Evolutionary conservation across 1,140 invertebrate species (phyloP).

Genomic region (Chrysomallon squamiferum): DNA sequence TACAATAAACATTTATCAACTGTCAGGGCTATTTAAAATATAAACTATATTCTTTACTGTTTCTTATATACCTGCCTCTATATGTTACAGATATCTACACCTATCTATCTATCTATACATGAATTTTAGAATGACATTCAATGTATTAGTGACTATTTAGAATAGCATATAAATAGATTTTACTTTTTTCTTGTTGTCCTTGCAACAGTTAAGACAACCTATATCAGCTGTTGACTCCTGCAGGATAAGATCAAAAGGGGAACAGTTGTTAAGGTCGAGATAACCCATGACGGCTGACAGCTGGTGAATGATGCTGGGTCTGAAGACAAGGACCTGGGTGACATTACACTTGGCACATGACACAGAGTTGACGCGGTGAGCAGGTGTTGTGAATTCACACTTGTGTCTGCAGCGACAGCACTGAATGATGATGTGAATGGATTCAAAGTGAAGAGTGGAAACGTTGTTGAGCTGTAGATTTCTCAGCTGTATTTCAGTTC

Average conservation of each 20-base stretch:
- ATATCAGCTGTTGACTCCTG: constrained; percentile 47
- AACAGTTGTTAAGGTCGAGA: constrained; percentile 58
- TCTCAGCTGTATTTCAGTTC: constrained; percentile 53
- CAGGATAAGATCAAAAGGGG: constrained; percentile 57
- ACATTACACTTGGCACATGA: constrained; percentile 55
- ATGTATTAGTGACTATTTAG: too few species aligned
- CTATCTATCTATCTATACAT: too few species aligned
- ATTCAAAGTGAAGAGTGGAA: constrained; percentile 46
- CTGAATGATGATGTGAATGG: constrained; percentile 44
- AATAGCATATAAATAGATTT: too few species aligned
- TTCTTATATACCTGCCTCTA: too few species aligned
- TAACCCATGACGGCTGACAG: constrained; percentile 57
- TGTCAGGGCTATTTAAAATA: too few species aligned
- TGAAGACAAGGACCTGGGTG: constrained; percentile 45
- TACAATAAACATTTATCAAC: neutral
- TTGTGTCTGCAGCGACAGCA: constrained; percentile 60
- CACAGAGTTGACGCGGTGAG: constrained; percentile 39
- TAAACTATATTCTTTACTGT: too few species aligned
- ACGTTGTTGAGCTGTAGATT: constrained; percentile 52
- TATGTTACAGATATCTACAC: too few species aligned
- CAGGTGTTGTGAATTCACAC: constrained; percentile 41
- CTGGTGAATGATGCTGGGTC: constrained; percentile 54
- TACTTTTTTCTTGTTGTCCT: constrained; percentile 52
- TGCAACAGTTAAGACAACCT: constrained; percentile 56
- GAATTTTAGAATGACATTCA: too few species aligned